These are phyloP conservation scores for Sphaerophoria taeniata DNA, from an alignment of 2,888 invertebrate species.

Conservation along the genomic window DNA sequence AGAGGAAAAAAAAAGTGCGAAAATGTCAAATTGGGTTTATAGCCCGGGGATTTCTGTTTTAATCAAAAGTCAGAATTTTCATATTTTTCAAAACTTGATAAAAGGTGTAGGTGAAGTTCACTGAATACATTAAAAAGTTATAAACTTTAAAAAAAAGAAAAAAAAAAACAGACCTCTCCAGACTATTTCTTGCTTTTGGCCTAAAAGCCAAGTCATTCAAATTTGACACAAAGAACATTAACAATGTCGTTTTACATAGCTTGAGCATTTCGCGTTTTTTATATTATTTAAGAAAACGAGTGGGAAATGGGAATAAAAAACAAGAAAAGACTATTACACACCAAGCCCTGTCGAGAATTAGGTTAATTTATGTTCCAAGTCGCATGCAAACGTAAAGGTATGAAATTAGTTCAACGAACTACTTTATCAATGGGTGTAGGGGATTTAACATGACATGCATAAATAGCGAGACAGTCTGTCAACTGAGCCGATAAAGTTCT, in stretches of 20 bases:
- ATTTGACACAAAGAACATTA: conserved; percentile 11
- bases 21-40: not conserved
- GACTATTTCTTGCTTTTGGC: not conserved
- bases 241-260: conserved; percentile 2
- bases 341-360: conserved; percentile 13
- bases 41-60: not conserved
- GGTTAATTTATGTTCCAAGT: conserved; percentile 16
- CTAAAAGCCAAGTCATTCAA: conserved; percentile 9
- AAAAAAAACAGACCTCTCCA: not conserved
- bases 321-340: not conserved
- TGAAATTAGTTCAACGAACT: conserved; percentile 25
- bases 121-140: not conserved
- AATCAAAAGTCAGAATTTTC: too few relatives aligned
- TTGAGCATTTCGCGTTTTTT: not conserved
- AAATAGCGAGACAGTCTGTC: not conserved
- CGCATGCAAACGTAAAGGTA: not conserved
- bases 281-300: not conserved
- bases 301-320: not conserved
- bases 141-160: not conserved
- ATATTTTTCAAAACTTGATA: too few relatives aligned
- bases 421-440: not conserved
- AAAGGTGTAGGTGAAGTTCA: too few relatives aligned
- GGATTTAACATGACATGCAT: not conserved
- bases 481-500: conserved; percentile 3
- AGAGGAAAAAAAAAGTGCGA: not conserved